These are phyloP conservation scores for Zaprionus inermis DNA, from an alignment of 1,140 invertebrate species.

Conservation along the genomic window DNA sequence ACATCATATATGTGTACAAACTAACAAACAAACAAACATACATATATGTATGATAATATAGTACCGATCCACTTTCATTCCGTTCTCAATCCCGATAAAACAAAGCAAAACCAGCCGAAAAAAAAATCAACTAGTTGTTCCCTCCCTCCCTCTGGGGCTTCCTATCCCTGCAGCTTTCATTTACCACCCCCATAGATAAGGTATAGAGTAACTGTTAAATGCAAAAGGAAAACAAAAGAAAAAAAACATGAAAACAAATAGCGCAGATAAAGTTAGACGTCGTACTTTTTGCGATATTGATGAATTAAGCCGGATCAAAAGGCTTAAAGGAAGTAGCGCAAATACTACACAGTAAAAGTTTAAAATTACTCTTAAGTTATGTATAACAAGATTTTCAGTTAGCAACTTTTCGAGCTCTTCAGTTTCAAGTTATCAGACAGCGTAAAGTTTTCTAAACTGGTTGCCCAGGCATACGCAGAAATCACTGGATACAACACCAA, in stretches of 20 bases:
- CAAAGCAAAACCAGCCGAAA: constrained; percentile 3
- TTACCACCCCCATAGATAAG: background rate
- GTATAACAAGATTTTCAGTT: constrained; percentile 17
- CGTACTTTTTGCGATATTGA: constrained; percentile 8
- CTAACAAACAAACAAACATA: background rate
- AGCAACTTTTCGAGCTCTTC: constrained; percentile 18
- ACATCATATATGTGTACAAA: constrained; percentile 8
- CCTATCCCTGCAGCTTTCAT: background rate
- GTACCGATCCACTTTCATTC: background rate
- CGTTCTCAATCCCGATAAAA: background rate
- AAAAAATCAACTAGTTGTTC: background rate
- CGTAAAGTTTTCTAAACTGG: constrained; percentile 51
- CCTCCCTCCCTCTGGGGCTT: background rate
- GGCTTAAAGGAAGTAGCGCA: constrained; percentile 1
- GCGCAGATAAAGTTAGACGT: constrained; percentile 3
- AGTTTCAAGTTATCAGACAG: constrained; percentile 41
- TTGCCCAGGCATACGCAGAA: constrained; percentile 37
- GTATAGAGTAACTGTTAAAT: constrained; percentile 48
- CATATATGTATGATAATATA: too few species aligned
- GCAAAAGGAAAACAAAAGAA: background rate
- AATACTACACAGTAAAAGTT: background rate
- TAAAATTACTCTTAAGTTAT: constrained; percentile 11
- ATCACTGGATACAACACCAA: constrained; percentile 51
- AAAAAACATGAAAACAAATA: background rate
- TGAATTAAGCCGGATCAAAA: constrained; percentile 21